Percentiles rank a stretch among this genome's conserved stretches.
These are phyloP conservation scores for Sitophilus oryzae DNA, from an alignment of 1,140 invertebrate genomes.

Conservation along the genomic window DNA sequence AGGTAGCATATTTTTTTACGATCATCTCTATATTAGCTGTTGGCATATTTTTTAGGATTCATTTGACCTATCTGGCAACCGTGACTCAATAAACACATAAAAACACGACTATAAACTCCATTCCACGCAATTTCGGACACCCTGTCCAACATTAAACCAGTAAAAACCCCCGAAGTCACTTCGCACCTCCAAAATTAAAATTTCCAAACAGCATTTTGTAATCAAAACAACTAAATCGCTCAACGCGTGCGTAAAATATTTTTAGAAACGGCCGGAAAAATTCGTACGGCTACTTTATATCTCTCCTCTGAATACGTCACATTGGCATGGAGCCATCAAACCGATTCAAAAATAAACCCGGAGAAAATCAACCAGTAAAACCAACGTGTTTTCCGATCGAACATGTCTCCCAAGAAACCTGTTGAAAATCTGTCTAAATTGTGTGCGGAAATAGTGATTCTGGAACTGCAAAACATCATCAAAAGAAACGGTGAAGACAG, in stretches of 20 bases:
- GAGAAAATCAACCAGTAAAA: conserved; percentile 1
- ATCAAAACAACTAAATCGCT: background rate
- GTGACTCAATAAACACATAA: too few relatives aligned
- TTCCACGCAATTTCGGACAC: too few relatives aligned
- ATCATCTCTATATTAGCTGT: too few relatives aligned
- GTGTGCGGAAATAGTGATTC: conserved; percentile 3
- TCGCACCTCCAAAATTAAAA: too few relatives aligned
- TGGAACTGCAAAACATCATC: background rate
- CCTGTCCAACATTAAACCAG: too few relatives aligned
- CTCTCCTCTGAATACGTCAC: background rate
- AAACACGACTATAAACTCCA: too few relatives aligned
- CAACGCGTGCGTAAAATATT: background rate
- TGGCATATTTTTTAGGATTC: too few relatives aligned
- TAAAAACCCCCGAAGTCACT: too few relatives aligned
- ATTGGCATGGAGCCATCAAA: conserved; percentile 4
- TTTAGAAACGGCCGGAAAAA: background rate
- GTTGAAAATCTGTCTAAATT: conserved; percentile 21
- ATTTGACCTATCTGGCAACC: too few relatives aligned
- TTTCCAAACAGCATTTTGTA: too few relatives aligned
- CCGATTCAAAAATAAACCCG: conserved; percentile 7
- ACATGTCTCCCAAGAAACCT: conserved; percentile 24
- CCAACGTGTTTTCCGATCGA: conserved; percentile 1
- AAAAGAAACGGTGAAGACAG: conserved; percentile 3
- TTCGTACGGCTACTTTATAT: background rate
- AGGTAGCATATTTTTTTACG: too few relatives aligned